These are phyloP conservation scores for Meliscaeva auricollis DNA, from an alignment of 2,888 invertebrate genomes.

Conservation along the genomic window DNA sequence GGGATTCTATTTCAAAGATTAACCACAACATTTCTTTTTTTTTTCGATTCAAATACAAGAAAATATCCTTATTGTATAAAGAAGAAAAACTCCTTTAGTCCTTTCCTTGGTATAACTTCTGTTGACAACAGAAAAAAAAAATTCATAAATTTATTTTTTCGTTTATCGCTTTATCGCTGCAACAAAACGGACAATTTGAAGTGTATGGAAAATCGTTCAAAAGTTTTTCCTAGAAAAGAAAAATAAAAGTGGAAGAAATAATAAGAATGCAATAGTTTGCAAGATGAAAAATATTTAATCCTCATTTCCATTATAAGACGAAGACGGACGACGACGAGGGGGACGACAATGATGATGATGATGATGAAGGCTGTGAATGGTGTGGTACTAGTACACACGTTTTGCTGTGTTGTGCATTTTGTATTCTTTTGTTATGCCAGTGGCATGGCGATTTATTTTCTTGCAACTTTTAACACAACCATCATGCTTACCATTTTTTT, in stretches of 20 bases:
- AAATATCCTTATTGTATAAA: neutral
- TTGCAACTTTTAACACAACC: neutral
- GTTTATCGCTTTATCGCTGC: slow-evolving; percentile 52
- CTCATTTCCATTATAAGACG: slow-evolving; percentile 17
- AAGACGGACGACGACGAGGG: neutral
- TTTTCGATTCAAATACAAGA: neutral
- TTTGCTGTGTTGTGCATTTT: slow-evolving; percentile 54
- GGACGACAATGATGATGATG: neutral
- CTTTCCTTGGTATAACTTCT: neutral
- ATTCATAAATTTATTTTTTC: neutral
- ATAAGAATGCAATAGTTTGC: slow-evolving; percentile 14
- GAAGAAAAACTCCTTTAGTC: neutral
- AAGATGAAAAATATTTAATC: slow-evolving; percentile 44
- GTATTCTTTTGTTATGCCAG: slow-evolving; percentile 50
- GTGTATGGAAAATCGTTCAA: slow-evolving; percentile 60
- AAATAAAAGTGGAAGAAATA: neutral
- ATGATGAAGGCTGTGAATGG: neutral
- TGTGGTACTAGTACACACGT: neutral
- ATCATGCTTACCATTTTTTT: neutral
- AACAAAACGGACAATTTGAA: slow-evolving; percentile 59
- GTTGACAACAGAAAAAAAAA: neutral
- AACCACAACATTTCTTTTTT: neutral
- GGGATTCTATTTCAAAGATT: neutral
- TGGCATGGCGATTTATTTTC: slow-evolving; percentile 33
- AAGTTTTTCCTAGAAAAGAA: slow-evolving; percentile 16